Percentiles rank a stretch among this genome's conserved stretches.
Conservation (phyloP, 2,888 invertebrate genomes). For the Heliconius cydno region DNA sequence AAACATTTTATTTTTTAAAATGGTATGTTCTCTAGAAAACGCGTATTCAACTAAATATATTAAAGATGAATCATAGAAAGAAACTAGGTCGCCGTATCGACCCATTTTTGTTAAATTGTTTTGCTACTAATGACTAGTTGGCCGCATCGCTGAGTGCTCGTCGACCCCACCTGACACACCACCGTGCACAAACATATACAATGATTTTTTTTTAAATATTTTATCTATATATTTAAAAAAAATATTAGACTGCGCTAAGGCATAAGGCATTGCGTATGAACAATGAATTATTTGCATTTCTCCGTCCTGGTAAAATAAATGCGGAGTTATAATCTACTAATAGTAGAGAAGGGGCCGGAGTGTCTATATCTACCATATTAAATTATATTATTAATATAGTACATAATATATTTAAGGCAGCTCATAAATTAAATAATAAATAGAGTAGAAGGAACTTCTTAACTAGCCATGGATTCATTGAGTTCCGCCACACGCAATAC, state of each 20-base stretch:
- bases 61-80: constrained; percentile 11
- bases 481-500: too few species aligned
- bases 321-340: background rate
- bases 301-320: background rate
- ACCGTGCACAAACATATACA: background rate
- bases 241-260: too few species aligned
- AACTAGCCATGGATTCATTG: too few species aligned
- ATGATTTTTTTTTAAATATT: background rate
- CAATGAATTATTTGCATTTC: background rate
- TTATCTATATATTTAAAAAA: background rate
- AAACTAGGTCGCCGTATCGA: constrained; percentile 9
- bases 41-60: background rate
- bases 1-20: background rate
- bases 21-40: background rate
- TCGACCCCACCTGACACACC: background rate
- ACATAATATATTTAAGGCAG: too few species aligned
- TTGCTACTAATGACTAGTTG: constrained; percentile 3
- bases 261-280: too few species aligned
- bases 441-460: too few species aligned
- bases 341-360: background rate
- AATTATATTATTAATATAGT: too few species aligned
- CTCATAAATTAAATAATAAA: too few species aligned
- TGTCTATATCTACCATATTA: too few species aligned
- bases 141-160: background rate
- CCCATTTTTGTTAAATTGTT: constrained; percentile 17